Base-by-base conservation (phyloP, 2,888 invertebrate genomes). In the Anticlea derivata region DNA sequence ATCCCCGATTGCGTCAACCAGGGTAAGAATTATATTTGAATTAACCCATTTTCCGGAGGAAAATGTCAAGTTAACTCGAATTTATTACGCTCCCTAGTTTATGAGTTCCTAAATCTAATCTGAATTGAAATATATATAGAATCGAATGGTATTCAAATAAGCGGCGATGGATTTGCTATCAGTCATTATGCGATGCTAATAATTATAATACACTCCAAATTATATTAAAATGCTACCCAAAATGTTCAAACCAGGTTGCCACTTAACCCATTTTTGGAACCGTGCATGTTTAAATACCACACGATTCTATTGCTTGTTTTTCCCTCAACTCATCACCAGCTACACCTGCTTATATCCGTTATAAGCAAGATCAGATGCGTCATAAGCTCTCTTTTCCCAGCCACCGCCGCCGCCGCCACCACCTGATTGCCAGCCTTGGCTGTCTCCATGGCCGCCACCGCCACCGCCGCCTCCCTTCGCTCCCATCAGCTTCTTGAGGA, bases 401-500 rank as follows among this genome's bases (percentile, higher is more conserved):
- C 74, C 74, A 1, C 61, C 58, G 10, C 58, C 50, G 35, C 55
- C 5, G 91, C 89, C 80, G 5, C 93, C 92, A 29, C 60, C 53
- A 29, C 60, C 54, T 10, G 69, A 51, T 83, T 91, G 90, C 58
- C 90, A 87, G 30, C 91, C 89, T 7, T 84, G 79, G 12, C 88
- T 7, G 90, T 89, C 80, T 5, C 93, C 92, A 31, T 91, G 88
- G 55, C 89, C 86, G 30, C 91, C 91, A 30, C 91, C 33, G 5
- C 92, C 91, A 13, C 82, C 80, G 2, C 92, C 89, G 8, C 92
- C 87, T 30, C 92, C 92, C 76, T 95, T 95, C 66, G 94, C 92
- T 0, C 93, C 92, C 72, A 96, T 91, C 24, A 96, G 85, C 79
- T 96, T 97, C 92, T 97, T 96, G 37, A 96, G 79, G 0, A 95